A percentile compares a stretch with the other conserved stretches of the same genome.
phyloP scores from a whole-genome alignment of 2,797 vertebrate genomes.

The Salmo trutta region DNA sequence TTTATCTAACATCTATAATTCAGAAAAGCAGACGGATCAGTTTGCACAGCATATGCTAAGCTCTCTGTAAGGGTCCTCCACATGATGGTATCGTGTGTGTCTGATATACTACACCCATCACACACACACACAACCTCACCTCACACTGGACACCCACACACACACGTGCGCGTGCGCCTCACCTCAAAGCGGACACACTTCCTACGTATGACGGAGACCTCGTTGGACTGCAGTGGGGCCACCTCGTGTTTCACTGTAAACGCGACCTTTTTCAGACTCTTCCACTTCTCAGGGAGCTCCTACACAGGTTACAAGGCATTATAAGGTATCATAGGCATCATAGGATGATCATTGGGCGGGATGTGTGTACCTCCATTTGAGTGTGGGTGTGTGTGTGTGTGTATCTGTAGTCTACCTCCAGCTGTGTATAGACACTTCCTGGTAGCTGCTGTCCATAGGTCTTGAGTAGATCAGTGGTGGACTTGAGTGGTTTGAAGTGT shows the following conservation, averaged over 20 bases:
- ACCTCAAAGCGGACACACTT: constrained; percentile 90
- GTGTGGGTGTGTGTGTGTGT: neutral
- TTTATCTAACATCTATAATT: constrained; percentile 3
- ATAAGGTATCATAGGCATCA: neutral
- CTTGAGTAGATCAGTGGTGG: constrained; percentile 76
- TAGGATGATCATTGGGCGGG: neutral
- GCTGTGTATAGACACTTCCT: constrained; percentile 68
- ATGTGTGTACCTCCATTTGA: neutral
- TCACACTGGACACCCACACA: constrained; percentile 27
- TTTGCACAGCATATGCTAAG: constrained; percentile 48
- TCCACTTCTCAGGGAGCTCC: constrained; percentile 84
- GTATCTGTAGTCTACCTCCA: constrained; percentile 67
- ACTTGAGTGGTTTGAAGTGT: constrained; percentile 77
- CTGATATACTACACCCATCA: constrained; percentile 32
- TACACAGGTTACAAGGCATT: constrained; percentile 41
- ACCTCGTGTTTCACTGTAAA: constrained; percentile 85
- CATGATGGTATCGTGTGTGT: neutral
- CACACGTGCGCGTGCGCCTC: constrained; percentile 65
- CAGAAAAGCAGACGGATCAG: neutral
- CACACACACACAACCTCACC: constrained; percentile 56
- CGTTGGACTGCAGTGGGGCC: constrained; percentile 81
- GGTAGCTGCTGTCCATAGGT: constrained; percentile 75
- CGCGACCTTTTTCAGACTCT: constrained; percentile 80
- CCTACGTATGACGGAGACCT: constrained; percentile 87
- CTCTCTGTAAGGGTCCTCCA: constrained; percentile 38